Evolutionary conservation across 2,797 vertebrate species (phyloP).

Genomic region (Champsocephalus gunnari): DNA sequence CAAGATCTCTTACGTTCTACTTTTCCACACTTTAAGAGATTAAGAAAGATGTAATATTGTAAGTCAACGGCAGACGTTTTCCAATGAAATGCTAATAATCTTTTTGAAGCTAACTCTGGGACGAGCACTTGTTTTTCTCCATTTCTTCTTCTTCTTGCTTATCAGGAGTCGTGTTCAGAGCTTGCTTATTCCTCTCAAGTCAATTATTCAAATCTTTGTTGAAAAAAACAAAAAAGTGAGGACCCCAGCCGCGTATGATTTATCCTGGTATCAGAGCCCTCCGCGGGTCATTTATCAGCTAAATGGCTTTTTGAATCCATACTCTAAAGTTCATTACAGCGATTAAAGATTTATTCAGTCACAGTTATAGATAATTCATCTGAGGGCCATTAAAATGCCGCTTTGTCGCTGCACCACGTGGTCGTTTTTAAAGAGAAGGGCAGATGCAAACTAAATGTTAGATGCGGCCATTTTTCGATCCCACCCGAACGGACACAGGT

Average conservation of each 20-base stretch:
- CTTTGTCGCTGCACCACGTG: constrained; percentile 70
- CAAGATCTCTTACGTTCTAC: constrained; percentile 35
- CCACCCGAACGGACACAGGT: constrained; percentile 31
- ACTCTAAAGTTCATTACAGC: constrained; percentile 84
- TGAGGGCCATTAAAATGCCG: constrained; percentile 76
- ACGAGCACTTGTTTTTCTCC: constrained; percentile 16
- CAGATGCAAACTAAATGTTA: constrained; percentile 49
- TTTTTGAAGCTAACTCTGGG: constrained; percentile 43
- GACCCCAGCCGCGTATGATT: constrained; percentile 74
- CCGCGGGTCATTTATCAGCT: constrained; percentile 79
- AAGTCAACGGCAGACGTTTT: neutral
- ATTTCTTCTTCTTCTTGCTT: constrained; percentile 59
- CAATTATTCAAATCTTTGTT: constrained; percentile 83
- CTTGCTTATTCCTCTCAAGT: constrained; percentile 61
- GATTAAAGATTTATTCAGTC: constrained; percentile 83
- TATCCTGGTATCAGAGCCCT: constrained; percentile 75
- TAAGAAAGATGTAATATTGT: neutral
- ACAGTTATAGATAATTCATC: constrained; percentile 82
- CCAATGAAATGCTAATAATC: neutral
- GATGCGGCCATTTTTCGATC: constrained; percentile 40
- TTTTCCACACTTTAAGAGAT: constrained; percentile 32
- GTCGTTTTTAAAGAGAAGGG: constrained; percentile 58
- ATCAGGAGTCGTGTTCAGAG: constrained; percentile 66
- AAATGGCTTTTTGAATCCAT: constrained; percentile 84
- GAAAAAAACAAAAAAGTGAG: constrained; percentile 52